Base-by-base conservation (phyloP, 1,140 invertebrate genomes). In the Drosophila simulans region DNA sequence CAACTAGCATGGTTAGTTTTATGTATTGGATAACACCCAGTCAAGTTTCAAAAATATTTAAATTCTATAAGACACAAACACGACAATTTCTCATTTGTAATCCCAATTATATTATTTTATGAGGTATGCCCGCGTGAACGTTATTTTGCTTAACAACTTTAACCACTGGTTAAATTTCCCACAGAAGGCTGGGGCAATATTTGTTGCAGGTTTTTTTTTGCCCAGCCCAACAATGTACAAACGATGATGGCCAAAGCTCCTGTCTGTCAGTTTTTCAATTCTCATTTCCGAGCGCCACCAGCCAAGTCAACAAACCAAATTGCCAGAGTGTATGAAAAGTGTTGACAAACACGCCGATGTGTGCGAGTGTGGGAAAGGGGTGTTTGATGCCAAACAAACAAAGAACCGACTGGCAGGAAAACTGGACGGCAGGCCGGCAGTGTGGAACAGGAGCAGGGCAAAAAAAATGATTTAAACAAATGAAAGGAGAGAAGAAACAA, bases 241-340 rank as follows among this genome's bases (percentile, higher is more conserved):
- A 49, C 25, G 48, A 15, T 49, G 48, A 49, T 15, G 31, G 31
- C 31, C 49, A 63, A 63, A 34, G 25, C 25, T 63, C 15, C 48
- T 54, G 57, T 27, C 57, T 60, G 48, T 4, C 39, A 43, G 17
- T 35, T 59, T 62, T 56, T 22, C 43, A 48, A 34, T n/a, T 42
- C 10, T 53, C 10, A 22, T 39, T 27, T 37, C 5, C 45, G 13
- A 66, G 35, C 56, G 43, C 48, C 48, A 51, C 48, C 58, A 17
- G 35, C 35, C 35, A 17, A 51, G 60, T 45, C 65, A 25, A 31
- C 35, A 35, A 39, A 52, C 58, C 46, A 60, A 60, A 60, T 60
- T 60, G 62, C 31, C 62, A 46, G 42, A 69, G 66, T 68, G 66
- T 55, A 69, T 69, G 63, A 69, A 70, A 70, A 69, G 66, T 70